These are phyloP conservation scores for Isotomurus palustris DNA, from an alignment of 2,888 invertebrate genomes.

Conservation along the genomic window DNA sequence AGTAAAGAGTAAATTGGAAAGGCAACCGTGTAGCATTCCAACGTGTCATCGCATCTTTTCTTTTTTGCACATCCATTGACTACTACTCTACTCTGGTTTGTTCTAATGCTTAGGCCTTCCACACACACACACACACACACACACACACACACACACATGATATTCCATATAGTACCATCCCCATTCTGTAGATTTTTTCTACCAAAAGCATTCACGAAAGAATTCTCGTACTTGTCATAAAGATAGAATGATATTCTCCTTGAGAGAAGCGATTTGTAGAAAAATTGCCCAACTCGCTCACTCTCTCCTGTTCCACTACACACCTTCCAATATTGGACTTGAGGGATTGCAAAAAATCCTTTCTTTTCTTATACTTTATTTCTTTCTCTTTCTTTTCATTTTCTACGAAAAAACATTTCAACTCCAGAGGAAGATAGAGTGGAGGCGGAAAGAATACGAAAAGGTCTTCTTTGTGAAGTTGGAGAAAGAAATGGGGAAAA, in stretches of 20 bases:
- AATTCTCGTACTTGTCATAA: neutral
- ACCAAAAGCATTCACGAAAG: neutral
- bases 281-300: neutral
- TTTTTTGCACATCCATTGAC: neutral
- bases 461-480: no score
- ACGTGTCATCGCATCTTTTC: no score
- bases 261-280: neutral
- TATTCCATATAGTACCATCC: no score
- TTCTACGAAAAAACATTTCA: no score
- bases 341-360: neutral
- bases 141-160: neutral
- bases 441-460: no score
- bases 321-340: neutral
- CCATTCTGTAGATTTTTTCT: neutral
- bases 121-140: neutral
- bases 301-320: neutral
- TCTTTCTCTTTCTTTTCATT: neutral
- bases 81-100: neutral
- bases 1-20: no score
- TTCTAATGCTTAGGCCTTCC: neutral
- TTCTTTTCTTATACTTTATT: neutral
- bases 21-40: no score
- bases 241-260: neutral
- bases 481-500: no score
- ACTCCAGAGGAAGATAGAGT: no score